phyloP scores from a whole-genome alignment of 2,113 vertebrate species.

The Rhabdornis inornatus region DNA sequence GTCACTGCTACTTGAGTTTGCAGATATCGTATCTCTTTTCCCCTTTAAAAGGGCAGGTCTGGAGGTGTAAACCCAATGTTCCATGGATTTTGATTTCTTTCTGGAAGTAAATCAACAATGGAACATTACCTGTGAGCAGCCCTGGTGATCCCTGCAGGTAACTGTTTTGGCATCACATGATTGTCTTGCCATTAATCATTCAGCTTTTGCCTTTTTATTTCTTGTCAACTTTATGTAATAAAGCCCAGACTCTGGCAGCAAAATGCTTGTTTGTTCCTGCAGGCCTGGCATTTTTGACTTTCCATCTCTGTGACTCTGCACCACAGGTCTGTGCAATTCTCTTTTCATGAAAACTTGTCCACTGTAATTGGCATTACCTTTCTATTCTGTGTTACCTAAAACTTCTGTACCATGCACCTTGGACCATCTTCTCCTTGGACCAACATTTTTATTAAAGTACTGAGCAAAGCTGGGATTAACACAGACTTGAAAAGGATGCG shows the following conservation, averaged over 20 bases:
- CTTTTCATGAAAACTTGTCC: background rate
- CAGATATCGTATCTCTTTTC: background rate
- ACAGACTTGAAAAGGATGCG: background rate
- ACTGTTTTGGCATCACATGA: background rate
- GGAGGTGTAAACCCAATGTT: background rate
- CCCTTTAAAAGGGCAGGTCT: background rate
- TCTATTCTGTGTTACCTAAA: background rate
- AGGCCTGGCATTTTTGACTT: background rate
- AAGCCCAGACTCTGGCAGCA: background rate
- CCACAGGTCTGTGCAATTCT: background rate
- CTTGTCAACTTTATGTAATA: background rate
- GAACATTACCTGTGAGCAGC: background rate
- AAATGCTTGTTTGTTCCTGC: background rate
- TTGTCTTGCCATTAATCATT: background rate
- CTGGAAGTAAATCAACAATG: background rate
- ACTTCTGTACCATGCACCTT: background rate
- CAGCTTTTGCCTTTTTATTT: background rate
- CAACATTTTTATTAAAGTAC: background rate
- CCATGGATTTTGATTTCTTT: background rate
- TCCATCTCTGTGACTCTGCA: background rate
- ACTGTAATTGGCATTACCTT: background rate
- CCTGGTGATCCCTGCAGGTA: background rate
- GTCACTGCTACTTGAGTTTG: background rate
- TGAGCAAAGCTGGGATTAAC: background rate
- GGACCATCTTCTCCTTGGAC: background rate